These are phyloP conservation scores for Pipistrellus pipistrellus DNA, from an alignment of 2,797 vertebrate genomes.

Conservation along the genomic window DNA sequence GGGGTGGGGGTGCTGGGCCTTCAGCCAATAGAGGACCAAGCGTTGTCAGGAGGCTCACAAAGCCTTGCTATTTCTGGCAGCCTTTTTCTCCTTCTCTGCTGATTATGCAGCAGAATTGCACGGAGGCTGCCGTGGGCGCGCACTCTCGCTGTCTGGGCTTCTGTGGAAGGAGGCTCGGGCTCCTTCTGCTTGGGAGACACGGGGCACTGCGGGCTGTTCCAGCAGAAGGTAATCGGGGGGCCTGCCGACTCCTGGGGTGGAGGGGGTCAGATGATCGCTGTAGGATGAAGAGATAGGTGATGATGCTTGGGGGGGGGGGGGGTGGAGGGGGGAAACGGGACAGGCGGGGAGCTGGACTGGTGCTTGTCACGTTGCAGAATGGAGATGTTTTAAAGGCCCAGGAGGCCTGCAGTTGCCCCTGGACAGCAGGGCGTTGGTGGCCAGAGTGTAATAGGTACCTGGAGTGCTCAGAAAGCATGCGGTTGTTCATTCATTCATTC, in stretches of 20 bases:
- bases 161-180: constrained; percentile 84
- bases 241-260: neutral
- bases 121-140: constrained; percentile 80
- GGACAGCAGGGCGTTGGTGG: neutral
- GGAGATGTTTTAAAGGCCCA: constrained; percentile 3
- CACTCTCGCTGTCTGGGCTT: constrained; percentile 86
- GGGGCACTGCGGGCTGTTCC: constrained; percentile 85
- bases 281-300: neutral
- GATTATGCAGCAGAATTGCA: constrained; percentile 83
- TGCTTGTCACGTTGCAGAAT: neutral
- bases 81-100: constrained; percentile 82
- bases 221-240: constrained; percentile 73
- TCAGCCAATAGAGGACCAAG: constrained; percentile 84
- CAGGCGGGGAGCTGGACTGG: constrained; percentile 18
- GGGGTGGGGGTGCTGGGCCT: constrained; percentile 77
- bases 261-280: neutral
- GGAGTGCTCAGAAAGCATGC: neutral
- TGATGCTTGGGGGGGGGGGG: neutral
- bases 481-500: neutral
- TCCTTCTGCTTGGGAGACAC: constrained; percentile 82
- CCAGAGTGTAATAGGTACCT: neutral
- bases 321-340: neutral
- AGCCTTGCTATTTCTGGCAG: constrained; percentile 85
- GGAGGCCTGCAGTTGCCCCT: neutral
- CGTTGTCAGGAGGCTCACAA: constrained; percentile 82